Evolutionary conservation across 2,888 invertebrate genomes (phyloP), one percentile per base, ranked within the genome.

Genomic region (Anticlea derivata): DNA sequence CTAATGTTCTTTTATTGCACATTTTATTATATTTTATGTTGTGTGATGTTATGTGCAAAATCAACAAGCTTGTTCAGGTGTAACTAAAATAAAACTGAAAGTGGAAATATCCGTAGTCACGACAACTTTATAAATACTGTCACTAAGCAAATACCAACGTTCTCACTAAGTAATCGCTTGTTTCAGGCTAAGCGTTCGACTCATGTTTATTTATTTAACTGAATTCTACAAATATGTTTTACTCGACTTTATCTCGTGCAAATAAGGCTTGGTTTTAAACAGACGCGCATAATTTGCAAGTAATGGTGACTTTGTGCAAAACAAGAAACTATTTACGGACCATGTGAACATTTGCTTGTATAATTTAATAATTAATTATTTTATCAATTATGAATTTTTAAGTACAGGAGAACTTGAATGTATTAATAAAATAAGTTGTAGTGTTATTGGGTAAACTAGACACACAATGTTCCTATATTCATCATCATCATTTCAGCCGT

Each of bases 241-340:
- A n/a, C 10, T 24, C 23, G 17, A 40, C 50, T 46, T 30, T 51
- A 58, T 46, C 45, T 34, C 43, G 27, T 31, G 12, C 29, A 31
- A 44, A 55, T 37, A 55, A 49, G 24, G 48, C 26, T 50, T 35
- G 39, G 17, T 53, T 49, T 47, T 30, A 47, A 40, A 31, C 27
- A 47, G 6, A 44, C 34, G 50, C 27, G 30, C 30, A n/a, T 0
- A 27, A 37, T 33, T 37, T 52, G 55, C 58, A 53, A 52, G 50
- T 58, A 50, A 55, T 44, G 38, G 31, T 58, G 51, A 58, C 38
- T 35, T 11, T 22, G n/a, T n/a, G 2, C 3, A 1, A 27, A 5
- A 20, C 33, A 33, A 20, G 7, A 33, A 1, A 20, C 4, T 3
- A 20, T 3, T 12, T 23, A 23, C 4, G 35, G 10, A 35, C 1